Conservation (phyloP, 2,888 invertebrate genomes). For the Acleris holmiana region DNA sequence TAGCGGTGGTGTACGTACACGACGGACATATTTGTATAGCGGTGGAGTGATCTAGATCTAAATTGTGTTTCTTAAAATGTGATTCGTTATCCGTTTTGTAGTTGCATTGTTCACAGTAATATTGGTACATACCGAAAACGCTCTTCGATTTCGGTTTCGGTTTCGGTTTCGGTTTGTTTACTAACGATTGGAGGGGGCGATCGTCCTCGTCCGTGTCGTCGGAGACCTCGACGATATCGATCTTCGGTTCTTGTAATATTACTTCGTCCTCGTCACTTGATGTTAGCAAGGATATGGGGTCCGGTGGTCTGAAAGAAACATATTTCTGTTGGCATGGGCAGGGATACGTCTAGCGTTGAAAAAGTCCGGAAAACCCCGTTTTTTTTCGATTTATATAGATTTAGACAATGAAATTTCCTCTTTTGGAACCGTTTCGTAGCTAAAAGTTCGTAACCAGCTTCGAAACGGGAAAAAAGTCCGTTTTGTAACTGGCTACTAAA, state of each 20-base stretch:
- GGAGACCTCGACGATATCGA: constrained; percentile 71
- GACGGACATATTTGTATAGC: constrained; percentile 56
- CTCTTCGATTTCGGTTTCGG: constrained; percentile 30
- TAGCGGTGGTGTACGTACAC: constrained; percentile 62
- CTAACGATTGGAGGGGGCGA: constrained; percentile 59
- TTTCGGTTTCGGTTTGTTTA: constrained; percentile 41
- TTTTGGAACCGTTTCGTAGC: too few species aligned
- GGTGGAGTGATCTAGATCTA: constrained; percentile 42
- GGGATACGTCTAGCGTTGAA: too few species aligned
- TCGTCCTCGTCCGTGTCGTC: constrained; percentile 75
- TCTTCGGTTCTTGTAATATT: constrained; percentile 69
- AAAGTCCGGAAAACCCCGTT: too few species aligned
- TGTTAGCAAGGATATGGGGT: constrained; percentile 69
- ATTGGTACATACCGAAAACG: constrained; percentile 50
- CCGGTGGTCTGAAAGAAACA: constrained; percentile 57
- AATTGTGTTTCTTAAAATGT: constrained; percentile 48
- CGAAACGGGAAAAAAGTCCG: too few species aligned
- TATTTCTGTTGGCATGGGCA: too few species aligned
- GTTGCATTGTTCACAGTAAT: constrained; percentile 59
- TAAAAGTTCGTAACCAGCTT: too few species aligned
- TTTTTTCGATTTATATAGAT: too few species aligned
- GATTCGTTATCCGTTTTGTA: constrained; percentile 41
- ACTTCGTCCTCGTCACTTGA: constrained; percentile 77
- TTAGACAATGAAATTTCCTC: too few species aligned
- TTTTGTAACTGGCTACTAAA: too few species aligned